Conservation (phyloP, 2,113 vertebrate species). For the Gymnocephalus cernua region DNA sequence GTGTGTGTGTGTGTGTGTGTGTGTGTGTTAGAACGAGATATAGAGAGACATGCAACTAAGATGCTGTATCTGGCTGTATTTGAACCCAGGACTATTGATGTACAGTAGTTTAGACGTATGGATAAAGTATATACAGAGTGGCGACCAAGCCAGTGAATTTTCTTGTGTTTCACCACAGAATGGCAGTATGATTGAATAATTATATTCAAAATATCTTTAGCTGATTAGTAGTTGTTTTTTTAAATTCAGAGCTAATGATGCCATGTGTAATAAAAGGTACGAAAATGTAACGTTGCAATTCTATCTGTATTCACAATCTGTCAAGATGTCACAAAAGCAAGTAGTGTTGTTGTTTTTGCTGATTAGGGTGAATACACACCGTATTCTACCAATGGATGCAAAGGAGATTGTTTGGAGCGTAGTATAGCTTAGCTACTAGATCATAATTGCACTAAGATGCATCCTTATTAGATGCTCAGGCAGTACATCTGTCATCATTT, state of each 20-base stretch:
- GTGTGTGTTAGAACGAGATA: background rate
- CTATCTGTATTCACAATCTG: background rate
- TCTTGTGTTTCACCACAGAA: background rate
- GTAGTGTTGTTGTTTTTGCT: background rate
- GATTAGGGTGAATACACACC: background rate
- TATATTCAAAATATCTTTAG: background rate
- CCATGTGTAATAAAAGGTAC: background rate
- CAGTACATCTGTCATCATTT: conserved; percentile 27
- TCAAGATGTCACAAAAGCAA: background rate
- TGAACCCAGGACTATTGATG: background rate
- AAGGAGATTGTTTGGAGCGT: background rate
- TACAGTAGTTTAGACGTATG: background rate
- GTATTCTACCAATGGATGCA: background rate
- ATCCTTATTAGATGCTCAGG: conserved; percentile 11
- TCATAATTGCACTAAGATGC: background rate
- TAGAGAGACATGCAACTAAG: background rate
- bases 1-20: conserved; percentile 14
- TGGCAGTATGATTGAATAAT: background rate
- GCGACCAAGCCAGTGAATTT: background rate
- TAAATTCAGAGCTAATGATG: background rate
- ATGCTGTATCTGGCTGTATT: too few species aligned
- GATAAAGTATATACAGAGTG: background rate
- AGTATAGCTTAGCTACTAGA: background rate
- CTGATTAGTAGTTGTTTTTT: background rate
- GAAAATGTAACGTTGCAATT: too few species aligned